A percentile compares a stretch with the other conserved stretches of the same genome.
These are phyloP conservation scores for Heterotis niloticus DNA, from an alignment of 2,113 vertebrate species.

Conservation along the genomic window DNA sequence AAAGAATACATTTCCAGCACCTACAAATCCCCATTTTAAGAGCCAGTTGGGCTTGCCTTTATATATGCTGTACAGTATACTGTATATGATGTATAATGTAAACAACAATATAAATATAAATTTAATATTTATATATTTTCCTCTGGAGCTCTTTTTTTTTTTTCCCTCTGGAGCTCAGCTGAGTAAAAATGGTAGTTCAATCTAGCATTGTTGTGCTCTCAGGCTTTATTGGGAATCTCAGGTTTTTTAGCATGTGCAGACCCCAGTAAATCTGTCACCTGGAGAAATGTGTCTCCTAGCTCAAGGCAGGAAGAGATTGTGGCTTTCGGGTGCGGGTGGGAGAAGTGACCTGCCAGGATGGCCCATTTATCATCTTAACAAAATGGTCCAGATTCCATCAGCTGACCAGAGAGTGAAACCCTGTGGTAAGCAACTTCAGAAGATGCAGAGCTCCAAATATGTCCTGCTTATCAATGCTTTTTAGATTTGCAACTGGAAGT, in stretches of 20 bases:
- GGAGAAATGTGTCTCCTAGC: conserved; percentile 76
- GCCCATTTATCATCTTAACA: conserved; percentile 85
- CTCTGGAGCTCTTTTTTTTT: too few relatives aligned
- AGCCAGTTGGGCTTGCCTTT: background rate
- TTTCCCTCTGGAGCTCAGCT: conserved; percentile 54
- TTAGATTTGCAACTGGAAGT: conserved; percentile 53
- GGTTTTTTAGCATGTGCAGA: conserved; percentile 77
- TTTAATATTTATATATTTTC: background rate
- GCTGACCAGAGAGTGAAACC: conserved; percentile 75
- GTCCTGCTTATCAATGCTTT: conserved; percentile 68
- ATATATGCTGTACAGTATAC: too few relatives aligned
- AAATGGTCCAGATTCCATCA: conserved; percentile 74
- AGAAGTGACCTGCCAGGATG: conserved; percentile 81
- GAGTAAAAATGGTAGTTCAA: conserved; percentile 67
- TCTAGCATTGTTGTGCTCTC: conserved; percentile 64
- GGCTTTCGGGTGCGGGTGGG: conserved; percentile 70
- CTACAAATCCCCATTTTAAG: background rate
- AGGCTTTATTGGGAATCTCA: conserved; percentile 73
- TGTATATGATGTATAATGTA: too few relatives aligned
- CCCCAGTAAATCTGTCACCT: conserved; percentile 87
- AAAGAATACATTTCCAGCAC: background rate
- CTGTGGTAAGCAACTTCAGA: conserved; percentile 77
- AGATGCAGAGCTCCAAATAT: conserved; percentile 67
- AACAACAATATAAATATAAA: conserved; percentile 4
- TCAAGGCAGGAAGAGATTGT: conserved; percentile 83